Conservation (phyloP, 2,113 vertebrate genomes). For the Donacobius atricapilla region DNA sequence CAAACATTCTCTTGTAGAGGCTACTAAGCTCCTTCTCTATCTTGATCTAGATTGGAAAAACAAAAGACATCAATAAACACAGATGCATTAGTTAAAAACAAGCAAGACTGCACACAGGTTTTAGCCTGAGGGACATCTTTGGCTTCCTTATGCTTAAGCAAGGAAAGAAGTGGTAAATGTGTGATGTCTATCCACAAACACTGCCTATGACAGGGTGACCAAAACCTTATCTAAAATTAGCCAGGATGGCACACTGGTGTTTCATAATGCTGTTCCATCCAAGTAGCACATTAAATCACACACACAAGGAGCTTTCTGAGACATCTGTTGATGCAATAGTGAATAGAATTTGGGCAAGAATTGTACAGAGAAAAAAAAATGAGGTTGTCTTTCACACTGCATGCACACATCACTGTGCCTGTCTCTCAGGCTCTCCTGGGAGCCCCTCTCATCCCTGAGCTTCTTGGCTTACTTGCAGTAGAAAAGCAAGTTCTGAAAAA, state of each 20-base stretch:
- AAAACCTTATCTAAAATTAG: background rate
- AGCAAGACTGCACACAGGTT: background rate
- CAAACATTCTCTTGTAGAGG: constrained; percentile 91
- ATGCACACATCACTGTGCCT: background rate
- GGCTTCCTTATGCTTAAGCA: background rate
- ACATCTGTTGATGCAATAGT: background rate
- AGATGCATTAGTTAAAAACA: background rate
- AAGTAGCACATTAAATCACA: background rate
- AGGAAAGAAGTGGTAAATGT: background rate
- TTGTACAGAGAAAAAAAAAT: background rate
- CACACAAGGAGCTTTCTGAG: background rate
- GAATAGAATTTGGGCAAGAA: background rate
- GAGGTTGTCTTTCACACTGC: background rate
- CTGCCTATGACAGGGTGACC: background rate
- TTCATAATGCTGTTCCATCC: background rate
- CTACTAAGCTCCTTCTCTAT: constrained; percentile 90
- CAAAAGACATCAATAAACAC: background rate
- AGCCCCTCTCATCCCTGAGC: background rate
- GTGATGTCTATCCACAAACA: background rate
- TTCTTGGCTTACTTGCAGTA: background rate
- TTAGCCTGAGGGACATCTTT: background rate
- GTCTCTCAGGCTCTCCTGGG: background rate
- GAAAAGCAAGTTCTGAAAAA: constrained; percentile 16
- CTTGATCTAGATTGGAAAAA: constrained; percentile 83
- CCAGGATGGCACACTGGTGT: background rate